Evolutionary conservation across 2,113 vertebrate genomes (phyloP).

Genomic region (Pogona vitticeps): DNA sequence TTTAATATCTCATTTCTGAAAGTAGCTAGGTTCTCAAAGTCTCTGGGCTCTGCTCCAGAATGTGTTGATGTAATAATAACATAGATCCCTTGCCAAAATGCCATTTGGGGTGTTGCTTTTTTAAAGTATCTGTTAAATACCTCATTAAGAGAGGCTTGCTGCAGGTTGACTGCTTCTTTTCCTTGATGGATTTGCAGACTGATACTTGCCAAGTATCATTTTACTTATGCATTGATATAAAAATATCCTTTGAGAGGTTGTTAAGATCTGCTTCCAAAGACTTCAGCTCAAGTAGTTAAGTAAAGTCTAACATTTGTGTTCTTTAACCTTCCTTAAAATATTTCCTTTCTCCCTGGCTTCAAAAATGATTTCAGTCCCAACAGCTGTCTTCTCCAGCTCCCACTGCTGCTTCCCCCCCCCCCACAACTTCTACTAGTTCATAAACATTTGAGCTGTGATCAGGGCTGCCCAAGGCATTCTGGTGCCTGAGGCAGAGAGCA

Average conservation of each 20-base stretch:
- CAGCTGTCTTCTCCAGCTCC: not conserved
- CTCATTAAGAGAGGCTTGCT: not conserved
- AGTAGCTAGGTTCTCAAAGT: not conserved
- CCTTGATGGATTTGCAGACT: conserved; percentile 50
- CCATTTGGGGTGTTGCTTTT: not conserved
- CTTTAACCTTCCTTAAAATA: conserved; percentile 22
- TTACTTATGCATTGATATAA: conserved; percentile 63
- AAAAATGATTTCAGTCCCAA: not conserved
- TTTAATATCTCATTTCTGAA: not conserved
- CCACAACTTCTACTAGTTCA: not conserved
- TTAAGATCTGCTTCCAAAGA: conserved; percentile 45
- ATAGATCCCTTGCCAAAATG: fast-evolving
- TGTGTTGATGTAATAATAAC: not conserved
- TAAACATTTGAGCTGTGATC: not conserved
- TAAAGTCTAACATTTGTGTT: conserved; percentile 6
- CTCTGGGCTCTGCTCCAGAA: not conserved
- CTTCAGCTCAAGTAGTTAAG: not conserved
- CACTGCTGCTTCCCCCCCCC: not conserved
- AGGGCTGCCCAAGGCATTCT: not conserved
- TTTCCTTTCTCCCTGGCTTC: conserved; percentile 2
- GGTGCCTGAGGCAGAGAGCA: not conserved
- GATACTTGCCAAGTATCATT: conserved; percentile 63
- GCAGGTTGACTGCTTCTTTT: conserved; percentile 39
- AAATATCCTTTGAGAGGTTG: conserved; percentile 42
- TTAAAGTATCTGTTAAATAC: conserved; percentile 34